Base-by-base conservation (phyloP, 1,140 invertebrate species). In the Drosophila nebulosa region DNA sequence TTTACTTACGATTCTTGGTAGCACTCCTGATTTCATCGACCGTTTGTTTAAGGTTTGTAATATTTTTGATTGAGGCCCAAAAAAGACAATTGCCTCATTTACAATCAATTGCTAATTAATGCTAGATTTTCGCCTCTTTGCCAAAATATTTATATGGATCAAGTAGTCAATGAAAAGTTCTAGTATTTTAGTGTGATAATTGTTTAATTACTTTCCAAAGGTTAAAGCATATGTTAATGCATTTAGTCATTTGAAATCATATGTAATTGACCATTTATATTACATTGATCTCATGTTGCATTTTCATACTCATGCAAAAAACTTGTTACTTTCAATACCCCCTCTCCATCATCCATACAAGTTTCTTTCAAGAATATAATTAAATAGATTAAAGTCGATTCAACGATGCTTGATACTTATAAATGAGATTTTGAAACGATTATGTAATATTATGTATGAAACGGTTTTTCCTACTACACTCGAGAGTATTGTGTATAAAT, bases 171-270 rank as follows among this genome's bases (percentile, higher is more conserved):
- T 46, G 39, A 56, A 65, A 55, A 64, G 65, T 52, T 63, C 36
- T 51, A 50, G 70, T 66, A 74, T 73, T 73, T 56, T 30, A 69
- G 16, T 46, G 39, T 35, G 68, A 64, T 36, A 57, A 64, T 26
- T 32, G 55, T 65, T 32, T 24, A 46, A 46, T 46, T 24, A 21
- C 36, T 24, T 62, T 56, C 16, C 27, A 46, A 46, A 46, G 16
- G 39, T 46, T 46, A 46, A 46, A 46, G 18, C 18, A 42, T 7
- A 42, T 42, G 35, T 36, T 36, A 42, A 42, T 36, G 35, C 3
- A 36, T 36, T 36, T 14, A 14, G 12, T 36, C 39, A 42, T 42
- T 42, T 42, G 9, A 18, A 42, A 16, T 10, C 16, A 21, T 21
- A 10, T 46, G 18, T 46, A 46, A 46, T 46, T 46, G 39, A 16